A percentile compares a stretch with the other conserved stretches of the same genome.
These are phyloP conservation scores for Haliclona indistincta DNA, from an alignment of 37 sponge, comb jelly and placozoan genomes.

Conservation along the genomic window DNA sequence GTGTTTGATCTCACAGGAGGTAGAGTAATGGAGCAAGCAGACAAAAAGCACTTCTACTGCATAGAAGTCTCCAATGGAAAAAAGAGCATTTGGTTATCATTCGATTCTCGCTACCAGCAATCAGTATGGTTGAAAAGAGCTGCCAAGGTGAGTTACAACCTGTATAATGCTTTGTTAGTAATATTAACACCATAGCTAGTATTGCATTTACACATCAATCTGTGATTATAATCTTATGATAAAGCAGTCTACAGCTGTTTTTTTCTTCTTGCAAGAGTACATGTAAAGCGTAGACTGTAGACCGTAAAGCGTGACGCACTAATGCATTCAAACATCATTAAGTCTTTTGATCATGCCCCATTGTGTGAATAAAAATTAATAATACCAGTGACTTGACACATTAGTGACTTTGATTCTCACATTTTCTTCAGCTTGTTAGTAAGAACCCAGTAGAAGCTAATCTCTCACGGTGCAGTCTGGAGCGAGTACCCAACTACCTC, in stretches of 20 bases:
- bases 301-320: background rate
- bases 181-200: too few species aligned
- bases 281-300: too few species aligned
- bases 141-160: conserved; percentile 49
- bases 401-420: background rate
- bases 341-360: too few species aligned
- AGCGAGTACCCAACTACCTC: conserved; percentile 72
- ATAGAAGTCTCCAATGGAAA: conserved; percentile 34
- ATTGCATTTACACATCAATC: too few species aligned
- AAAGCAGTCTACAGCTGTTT: too few species aligned
- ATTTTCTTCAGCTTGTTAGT: conserved; percentile 39
- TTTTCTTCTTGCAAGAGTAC: too few species aligned
- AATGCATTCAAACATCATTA: too few species aligned
- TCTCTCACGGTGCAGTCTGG: conserved; percentile 70
- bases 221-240: too few species aligned
- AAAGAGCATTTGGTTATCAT: conserved; percentile 50
- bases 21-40: conserved; percentile 42
- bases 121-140: conserved; percentile 76
- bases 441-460: conserved; percentile 71
- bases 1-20: conserved; percentile 61
- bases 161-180: too few species aligned
- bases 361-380: too few species aligned
- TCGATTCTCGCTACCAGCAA: conserved; percentile 62
- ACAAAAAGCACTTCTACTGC: conserved; percentile 56
- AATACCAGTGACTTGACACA: background rate